Conservation (phyloP, 1,140 invertebrate genomes). For the Brachionus calyciflorus region DNA sequence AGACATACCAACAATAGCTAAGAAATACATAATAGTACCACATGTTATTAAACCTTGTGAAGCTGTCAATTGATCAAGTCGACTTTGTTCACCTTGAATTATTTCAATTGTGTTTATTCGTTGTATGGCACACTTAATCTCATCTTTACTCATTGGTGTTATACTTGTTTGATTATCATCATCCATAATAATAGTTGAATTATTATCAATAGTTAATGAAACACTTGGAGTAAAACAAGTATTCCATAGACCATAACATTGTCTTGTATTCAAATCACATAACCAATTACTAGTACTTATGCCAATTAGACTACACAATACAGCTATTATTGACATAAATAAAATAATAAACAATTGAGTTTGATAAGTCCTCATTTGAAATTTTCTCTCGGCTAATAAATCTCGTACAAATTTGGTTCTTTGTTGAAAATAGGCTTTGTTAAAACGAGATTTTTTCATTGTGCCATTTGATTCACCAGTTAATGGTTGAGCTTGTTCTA, state of each 20-base stretch:
- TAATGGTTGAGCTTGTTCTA: conserved; percentile 33
- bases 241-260: conserved; percentile 26
- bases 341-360: conserved; percentile 30
- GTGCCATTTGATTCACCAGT: neutral
- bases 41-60: conserved; percentile 16
- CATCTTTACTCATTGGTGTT: neutral
- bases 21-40: neutral
- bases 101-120: neutral
- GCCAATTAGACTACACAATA: neutral
- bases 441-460: neutral
- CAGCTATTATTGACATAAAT: conserved; percentile 3
- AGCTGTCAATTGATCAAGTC: conserved; percentile 9
- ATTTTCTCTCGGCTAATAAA: neutral
- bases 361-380: neutral
- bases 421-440: conserved; percentile 24
- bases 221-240: neutral
- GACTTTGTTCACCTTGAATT: neutral
- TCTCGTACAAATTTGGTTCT: neutral
- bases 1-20: conserved; percentile 15
- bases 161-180: neutral
- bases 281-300: conserved; percentile 21
- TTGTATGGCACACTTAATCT: conserved; percentile 10
- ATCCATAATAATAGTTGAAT: neutral
- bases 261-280: conserved; percentile 10
- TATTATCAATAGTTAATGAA: neutral